Evolutionary conservation across 1,140 invertebrate genomes (phyloP), one percentile per base, ranked within the genome.

Genomic region (Bombus difficillimus): DNA sequence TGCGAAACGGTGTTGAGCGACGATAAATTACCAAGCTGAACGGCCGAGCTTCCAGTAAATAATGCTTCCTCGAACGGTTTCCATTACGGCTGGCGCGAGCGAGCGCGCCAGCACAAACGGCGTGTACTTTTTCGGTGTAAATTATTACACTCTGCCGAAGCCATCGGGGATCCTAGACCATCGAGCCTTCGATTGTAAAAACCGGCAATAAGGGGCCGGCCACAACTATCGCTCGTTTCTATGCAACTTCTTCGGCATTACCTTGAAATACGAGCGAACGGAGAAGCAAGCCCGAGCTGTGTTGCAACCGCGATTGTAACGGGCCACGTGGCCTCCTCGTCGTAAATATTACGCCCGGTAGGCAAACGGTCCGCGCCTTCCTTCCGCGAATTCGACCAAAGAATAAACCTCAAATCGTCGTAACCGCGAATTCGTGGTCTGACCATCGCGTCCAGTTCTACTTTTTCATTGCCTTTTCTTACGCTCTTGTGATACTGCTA

Each of bases 211-310:
- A 86, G 64, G n/a, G 34, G 37, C 66, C 32, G 47, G 59, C 59
- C 41, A 32, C 77, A 78, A 73, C 64, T 88, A 88, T 88, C 77
- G 86, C 75, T 72, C 80, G 87, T 89, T 89, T 89, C 84, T 89
- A 89, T 89, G 88, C 68, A 85, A 89, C 88, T 89, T 86, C 71
- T 89, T 89, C 84, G 87, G 37, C 41, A n/a, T 89, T 86, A 59
- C 41, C 83, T 88, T 89, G 79, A 86, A 82, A 75, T 69, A 82
- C 87, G 80, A 77, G 77, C 78, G 53, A 68, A 41, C 62, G n/a
- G 77, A 47, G 83, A 68, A 25, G 25, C 41, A 28, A 18, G 53
- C 37, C 12, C 10, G 64, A 39, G 71, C 15, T 15, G 41, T n/a
- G 62, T 53, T 28, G 66, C 62, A 64, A 64, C 66, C 43, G 64